Conservation (phyloP, 2,113 vertebrate species). For the Regulus satrapa region DNA sequence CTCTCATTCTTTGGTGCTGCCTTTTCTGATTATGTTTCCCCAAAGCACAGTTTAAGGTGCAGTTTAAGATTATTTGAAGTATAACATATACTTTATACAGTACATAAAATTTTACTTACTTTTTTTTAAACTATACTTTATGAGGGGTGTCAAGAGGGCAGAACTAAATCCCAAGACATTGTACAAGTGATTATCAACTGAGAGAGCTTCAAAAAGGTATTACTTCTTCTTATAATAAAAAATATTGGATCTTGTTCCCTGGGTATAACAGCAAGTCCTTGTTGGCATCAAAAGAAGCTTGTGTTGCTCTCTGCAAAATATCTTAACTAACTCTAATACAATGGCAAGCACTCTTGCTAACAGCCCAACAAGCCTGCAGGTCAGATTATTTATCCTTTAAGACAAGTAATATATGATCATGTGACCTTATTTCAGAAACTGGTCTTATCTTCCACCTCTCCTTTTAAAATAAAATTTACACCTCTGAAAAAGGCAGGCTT, state of each 20-base stretch:
- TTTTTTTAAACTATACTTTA: constrained; percentile 32
- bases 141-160: background rate
- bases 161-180: constrained; percentile 40
- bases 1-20: background rate
- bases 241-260: background rate
- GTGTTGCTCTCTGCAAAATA: background rate
- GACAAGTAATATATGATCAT: background rate
- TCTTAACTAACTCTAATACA: background rate
- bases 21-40: constrained; percentile 48
- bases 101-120: constrained; percentile 48
- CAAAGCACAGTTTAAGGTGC: constrained; percentile 47
- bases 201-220: background rate
- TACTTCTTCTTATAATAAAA: background rate
- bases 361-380: background rate
- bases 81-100: constrained; percentile 40
- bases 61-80: constrained; percentile 49
- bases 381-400: background rate
- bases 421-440: background rate
- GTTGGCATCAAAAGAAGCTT: background rate
- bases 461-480: background rate
- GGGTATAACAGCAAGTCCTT: background rate
- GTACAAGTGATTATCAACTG: background rate
- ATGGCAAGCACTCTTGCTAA: background rate
- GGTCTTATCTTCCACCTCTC: background rate
- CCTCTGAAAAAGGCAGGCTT: background rate